Conservation (phyloP, 1,140 invertebrate species). For the Arion vulgaris region DNA sequence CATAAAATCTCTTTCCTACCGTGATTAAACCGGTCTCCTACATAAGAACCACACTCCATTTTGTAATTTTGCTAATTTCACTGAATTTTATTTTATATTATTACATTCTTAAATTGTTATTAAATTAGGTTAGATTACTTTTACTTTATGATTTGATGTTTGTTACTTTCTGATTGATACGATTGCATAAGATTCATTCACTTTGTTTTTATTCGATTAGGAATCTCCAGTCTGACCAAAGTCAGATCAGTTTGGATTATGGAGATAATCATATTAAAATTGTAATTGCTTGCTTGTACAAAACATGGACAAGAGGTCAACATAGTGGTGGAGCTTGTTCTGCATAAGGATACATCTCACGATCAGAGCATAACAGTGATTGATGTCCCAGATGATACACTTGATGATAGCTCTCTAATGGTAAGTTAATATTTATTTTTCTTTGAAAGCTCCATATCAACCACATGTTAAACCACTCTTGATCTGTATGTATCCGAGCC, state of each 20-base stretch:
- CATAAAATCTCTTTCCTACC: too few species aligned
- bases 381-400: background rate
- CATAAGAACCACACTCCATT: too few species aligned
- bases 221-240: conserved; percentile 61
- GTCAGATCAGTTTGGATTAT: conserved; percentile 70
- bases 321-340: conserved; percentile 48
- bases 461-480: too few species aligned
- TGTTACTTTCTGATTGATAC: background rate
- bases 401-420: background rate
- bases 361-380: background rate
- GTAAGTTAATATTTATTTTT: conserved; percentile 7
- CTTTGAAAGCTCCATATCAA: too few species aligned
- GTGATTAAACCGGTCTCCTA: too few species aligned
- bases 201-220: conserved; percentile 5
- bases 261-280: conserved; percentile 71
- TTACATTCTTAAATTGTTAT: too few species aligned
- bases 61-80: too few species aligned
- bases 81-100: too few species aligned
- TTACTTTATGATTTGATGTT: too few species aligned
- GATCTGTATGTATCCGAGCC: too few species aligned
- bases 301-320: conserved; percentile 57
- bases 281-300: conserved; percentile 63
- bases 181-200: background rate
- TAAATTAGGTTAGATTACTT: too few species aligned
- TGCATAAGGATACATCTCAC: conserved; percentile 6